Conservation (phyloP, 2,113 vertebrate species). For the Haliaeetus leucogaster region DNA sequence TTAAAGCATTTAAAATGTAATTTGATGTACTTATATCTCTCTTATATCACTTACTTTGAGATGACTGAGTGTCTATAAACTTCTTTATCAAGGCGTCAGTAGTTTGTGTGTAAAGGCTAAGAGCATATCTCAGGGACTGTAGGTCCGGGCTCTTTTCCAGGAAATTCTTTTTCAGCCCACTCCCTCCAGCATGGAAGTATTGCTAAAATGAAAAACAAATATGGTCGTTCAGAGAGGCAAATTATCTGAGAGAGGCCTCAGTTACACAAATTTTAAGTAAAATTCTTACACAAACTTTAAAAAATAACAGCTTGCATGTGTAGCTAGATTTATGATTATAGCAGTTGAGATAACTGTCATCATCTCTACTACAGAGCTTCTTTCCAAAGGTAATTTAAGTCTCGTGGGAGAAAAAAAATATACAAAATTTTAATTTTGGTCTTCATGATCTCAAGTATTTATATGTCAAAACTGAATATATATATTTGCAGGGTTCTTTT, state of each 20-base stretch:
- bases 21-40: background rate
- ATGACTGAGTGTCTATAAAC: slow-evolving; percentile 92
- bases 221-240: background rate
- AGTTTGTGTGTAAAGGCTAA: slow-evolving; percentile 96
- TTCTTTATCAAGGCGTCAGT: slow-evolving; percentile 98
- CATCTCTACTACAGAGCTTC: background rate
- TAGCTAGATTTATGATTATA: background rate
- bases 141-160: slow-evolving; percentile 95
- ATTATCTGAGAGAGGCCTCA: background rate
- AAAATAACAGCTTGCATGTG: background rate
- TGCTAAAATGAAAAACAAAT: slow-evolving; percentile 75
- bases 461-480: background rate
- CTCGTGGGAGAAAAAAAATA: background rate
- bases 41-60: slow-evolving; percentile 85
- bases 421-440: background rate
- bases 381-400: background rate
- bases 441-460: background rate
- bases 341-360: background rate
- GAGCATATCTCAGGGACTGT: slow-evolving; percentile 92
- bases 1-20: background rate
- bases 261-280: background rate
- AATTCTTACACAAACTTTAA: background rate
- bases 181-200: slow-evolving; percentile 99
- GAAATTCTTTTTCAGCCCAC: slow-evolving; percentile 95
- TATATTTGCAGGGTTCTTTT: background rate